phyloP scores from a whole-genome alignment of 2,797 vertebrate species.

The Mustela erminea region DNA sequence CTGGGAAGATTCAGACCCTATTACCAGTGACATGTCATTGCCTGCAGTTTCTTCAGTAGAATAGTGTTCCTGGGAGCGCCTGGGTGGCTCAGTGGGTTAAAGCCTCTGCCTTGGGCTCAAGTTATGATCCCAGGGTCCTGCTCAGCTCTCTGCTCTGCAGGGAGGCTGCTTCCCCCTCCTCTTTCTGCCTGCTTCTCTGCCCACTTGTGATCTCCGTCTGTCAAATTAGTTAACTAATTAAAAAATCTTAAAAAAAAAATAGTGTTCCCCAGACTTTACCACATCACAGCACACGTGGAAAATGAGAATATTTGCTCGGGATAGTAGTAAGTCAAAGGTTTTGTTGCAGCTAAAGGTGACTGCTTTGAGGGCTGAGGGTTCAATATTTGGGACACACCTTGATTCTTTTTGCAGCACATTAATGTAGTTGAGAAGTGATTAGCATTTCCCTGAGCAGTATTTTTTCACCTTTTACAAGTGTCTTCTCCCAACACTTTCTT shows the following conservation, averaged over 20 bases:
- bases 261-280: not conserved
- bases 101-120: too few species aligned
- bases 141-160: fast-evolving
- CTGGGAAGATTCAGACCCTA: not conserved
- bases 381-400: not conserved
- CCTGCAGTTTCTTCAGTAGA: not conserved
- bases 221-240: too few species aligned
- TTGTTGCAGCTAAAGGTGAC: not conserved
- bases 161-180: too few species aligned
- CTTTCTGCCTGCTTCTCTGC: too few species aligned
- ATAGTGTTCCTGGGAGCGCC: not conserved
- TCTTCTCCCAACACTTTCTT: not conserved
- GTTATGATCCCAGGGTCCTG: too few species aligned
- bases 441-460: not conserved
- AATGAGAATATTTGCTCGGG: not conserved
- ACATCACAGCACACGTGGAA: not conserved
- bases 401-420: not conserved
- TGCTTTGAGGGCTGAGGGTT: not conserved
- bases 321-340: not conserved
- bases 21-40: not conserved
- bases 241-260: too few species aligned
- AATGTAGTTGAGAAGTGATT: not conserved
- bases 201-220: too few species aligned
- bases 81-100: too few species aligned
- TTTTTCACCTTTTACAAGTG: not conserved